Conservation (phyloP, 2,888 invertebrate genomes). For the Philaethria dido region DNA sequence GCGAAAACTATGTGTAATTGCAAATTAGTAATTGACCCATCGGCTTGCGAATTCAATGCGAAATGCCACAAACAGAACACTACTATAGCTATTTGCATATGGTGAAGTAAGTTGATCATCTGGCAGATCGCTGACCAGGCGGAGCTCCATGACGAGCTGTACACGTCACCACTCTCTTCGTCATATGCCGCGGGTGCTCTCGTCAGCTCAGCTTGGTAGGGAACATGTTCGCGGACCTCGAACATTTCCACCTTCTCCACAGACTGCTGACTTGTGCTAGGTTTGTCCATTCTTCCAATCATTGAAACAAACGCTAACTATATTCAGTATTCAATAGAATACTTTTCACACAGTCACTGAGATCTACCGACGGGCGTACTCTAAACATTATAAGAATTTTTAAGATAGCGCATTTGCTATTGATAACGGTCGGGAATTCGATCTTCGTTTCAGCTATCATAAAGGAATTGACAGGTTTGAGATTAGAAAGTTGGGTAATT, state of each 20-base stretch:
- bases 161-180: slow-evolving; percentile 68
- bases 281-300: slow-evolving; percentile 67
- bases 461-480: slow-evolving; percentile 66
- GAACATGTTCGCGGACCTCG: slow-evolving; percentile 77
- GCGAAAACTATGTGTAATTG: slow-evolving; percentile 78
- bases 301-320: slow-evolving; percentile 7
- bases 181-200: slow-evolving; percentile 71
- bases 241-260: slow-evolving; percentile 73
- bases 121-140: slow-evolving; percentile 76
- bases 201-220: slow-evolving; percentile 75
- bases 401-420: slow-evolving; percentile 37
- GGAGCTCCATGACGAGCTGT: slow-evolving; percentile 66
- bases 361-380: slow-evolving; percentile 29
- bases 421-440: slow-evolving; percentile 67
- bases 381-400: slow-evolving; percentile 35
- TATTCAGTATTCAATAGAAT: slow-evolving; percentile 24
- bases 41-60: slow-evolving; percentile 67
- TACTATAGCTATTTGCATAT: slow-evolving; percentile 76
- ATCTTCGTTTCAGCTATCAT: slow-evolving; percentile 59
- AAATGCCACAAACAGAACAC: slow-evolving; percentile 76
- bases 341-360: slow-evolving; percentile 28
- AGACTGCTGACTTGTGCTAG: slow-evolving; percentile 73
- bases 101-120: slow-evolving; percentile 73
- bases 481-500: slow-evolving; percentile 75
- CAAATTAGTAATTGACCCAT: slow-evolving; percentile 71